Percentiles rank a stretch among this genome's conserved stretches.
phyloP scores from a whole-genome alignment of 2,888 invertebrate species.

The Macaria liturata region DNA sequence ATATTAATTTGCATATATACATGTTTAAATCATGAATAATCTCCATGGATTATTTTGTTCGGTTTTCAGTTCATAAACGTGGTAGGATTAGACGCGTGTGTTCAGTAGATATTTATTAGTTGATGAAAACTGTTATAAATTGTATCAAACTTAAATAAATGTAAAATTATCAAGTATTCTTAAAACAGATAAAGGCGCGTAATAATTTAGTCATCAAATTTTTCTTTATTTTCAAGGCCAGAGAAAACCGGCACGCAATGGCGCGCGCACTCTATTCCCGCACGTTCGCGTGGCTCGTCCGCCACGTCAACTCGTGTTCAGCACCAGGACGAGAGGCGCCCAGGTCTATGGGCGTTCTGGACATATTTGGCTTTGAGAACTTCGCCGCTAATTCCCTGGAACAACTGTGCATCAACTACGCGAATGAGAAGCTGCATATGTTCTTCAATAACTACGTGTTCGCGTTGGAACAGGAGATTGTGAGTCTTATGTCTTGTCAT shows the following conservation, averaged over 20 bases:
- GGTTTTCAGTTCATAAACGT: no score
- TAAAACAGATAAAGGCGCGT: no score
- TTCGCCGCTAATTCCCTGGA: slow-evolving; percentile 95
- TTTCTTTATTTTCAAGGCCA: slow-evolving; percentile 80
- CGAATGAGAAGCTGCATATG: slow-evolving; percentile 96
- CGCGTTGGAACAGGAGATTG: slow-evolving; percentile 95
- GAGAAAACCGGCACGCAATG: slow-evolving; percentile 96
- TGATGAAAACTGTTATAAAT: no score
- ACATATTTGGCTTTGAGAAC: slow-evolving; percentile 97
- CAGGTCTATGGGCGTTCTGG: slow-evolving; percentile 92
- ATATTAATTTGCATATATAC: no score
- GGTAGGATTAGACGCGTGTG: no score
- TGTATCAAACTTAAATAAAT: no score
- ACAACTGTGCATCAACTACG: slow-evolving; percentile 96
- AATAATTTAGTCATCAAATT: background rate
- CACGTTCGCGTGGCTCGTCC: slow-evolving; percentile 96
- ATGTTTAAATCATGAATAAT: no score
- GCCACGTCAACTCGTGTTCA: slow-evolving; percentile 95
- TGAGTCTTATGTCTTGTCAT: slow-evolving; percentile 76
- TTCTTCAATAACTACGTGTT: slow-evolving; percentile 99
- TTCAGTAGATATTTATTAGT: no score
- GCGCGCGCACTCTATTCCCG: slow-evolving; percentile 95
- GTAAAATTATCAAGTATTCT: no score
- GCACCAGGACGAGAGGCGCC: slow-evolving; percentile 92
- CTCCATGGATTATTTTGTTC: no score